Conservation (phyloP, 2,113 vertebrate species). For the Pangasianodon gigas region DNA sequence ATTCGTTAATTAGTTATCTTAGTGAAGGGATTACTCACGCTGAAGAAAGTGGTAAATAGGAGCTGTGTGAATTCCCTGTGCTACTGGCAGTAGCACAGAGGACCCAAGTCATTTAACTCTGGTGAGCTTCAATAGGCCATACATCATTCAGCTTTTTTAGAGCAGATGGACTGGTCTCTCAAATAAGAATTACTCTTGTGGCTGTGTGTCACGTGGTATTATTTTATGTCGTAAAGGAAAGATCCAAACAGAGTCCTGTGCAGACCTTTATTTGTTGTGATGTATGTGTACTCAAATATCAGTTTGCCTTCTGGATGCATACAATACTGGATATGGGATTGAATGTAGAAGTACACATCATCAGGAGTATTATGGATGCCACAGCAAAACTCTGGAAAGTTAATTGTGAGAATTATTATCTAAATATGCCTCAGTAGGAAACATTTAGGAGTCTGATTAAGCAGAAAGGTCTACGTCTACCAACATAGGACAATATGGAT, state of each 20-base stretch:
- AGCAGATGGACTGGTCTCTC: not conserved
- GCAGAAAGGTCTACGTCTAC: not conserved
- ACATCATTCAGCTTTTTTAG: slow-evolving; percentile 16
- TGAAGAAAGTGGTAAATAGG: slow-evolving; percentile 68
- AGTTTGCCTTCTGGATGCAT: not conserved
- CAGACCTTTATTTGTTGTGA: not conserved
- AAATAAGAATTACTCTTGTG: not conserved
- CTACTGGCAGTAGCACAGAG: slow-evolving; percentile 58
- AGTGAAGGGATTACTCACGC: slow-evolving; percentile 64
- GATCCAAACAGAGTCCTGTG: slow-evolving; percentile 40
- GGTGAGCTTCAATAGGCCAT: slow-evolving; percentile 71
- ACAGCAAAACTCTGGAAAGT: not conserved
- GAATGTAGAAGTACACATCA: not conserved
- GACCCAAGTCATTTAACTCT: slow-evolving; percentile 64
- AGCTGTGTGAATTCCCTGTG: slow-evolving; percentile 36
- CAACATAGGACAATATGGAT: not conserved
- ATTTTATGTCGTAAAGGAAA: slow-evolving; percentile 63
- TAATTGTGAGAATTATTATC: not conserved
- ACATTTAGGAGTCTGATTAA: not conserved
- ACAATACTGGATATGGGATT: not conserved
- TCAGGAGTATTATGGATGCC: not conserved
- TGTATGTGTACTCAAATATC: not conserved
- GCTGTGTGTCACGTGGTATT: not conserved
- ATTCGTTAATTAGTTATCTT: slow-evolving; percentile 53
- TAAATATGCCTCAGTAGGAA: not conserved